phyloP scores from a whole-genome alignment of 30 jellyfish, hydroid and myxozoan species.

The Nemopilema nomurai region DNA sequence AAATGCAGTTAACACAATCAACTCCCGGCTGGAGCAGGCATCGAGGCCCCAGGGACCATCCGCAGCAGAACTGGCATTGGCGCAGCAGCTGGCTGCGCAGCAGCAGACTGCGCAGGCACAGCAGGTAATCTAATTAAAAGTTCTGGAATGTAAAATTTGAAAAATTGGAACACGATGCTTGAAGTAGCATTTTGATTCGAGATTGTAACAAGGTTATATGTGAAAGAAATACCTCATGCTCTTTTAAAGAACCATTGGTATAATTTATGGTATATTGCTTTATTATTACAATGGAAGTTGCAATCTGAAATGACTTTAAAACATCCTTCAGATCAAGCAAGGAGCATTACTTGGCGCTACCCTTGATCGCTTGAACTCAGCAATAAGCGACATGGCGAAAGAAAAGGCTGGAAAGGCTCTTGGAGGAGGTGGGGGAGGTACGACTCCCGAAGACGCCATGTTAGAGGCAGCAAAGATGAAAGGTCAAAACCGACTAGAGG shows the following conservation, averaged over 20 bases:
- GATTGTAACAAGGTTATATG: too few relatives aligned
- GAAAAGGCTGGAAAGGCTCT: slow-evolving; percentile 45
- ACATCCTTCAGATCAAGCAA: slow-evolving; percentile 36
- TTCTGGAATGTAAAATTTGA: not conserved
- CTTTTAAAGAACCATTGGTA: too few relatives aligned
- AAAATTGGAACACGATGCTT: too few relatives aligned
- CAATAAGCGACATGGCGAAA: slow-evolving; percentile 64
- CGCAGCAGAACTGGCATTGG: slow-evolving; percentile 61
- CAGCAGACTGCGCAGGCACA: slow-evolving; percentile 45
- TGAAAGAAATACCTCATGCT: too few relatives aligned
- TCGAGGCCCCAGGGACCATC: slow-evolving; percentile 53
- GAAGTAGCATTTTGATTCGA: not conserved
- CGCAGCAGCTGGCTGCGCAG: slow-evolving; percentile 54
- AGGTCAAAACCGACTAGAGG: slow-evolving; percentile 74
- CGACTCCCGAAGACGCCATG: slow-evolving; percentile 58
- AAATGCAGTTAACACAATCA: slow-evolving; percentile 61
- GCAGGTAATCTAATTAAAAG: not conserved
- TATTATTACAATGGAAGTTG: not conserved
- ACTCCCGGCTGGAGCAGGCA: slow-evolving; percentile 46
- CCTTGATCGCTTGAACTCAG: slow-evolving; percentile 51
- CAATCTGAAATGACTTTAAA: not conserved
- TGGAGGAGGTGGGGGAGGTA: slow-evolving; percentile 66
- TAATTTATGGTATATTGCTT: not conserved
- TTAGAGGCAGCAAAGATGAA: slow-evolving; percentile 74
- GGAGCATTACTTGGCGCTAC: slow-evolving; percentile 50